Evolutionary conservation across 2,888 invertebrate genomes (phyloP), one percentile per base, ranked within the genome.

Genomic region (Coelinius sp.): DNA sequence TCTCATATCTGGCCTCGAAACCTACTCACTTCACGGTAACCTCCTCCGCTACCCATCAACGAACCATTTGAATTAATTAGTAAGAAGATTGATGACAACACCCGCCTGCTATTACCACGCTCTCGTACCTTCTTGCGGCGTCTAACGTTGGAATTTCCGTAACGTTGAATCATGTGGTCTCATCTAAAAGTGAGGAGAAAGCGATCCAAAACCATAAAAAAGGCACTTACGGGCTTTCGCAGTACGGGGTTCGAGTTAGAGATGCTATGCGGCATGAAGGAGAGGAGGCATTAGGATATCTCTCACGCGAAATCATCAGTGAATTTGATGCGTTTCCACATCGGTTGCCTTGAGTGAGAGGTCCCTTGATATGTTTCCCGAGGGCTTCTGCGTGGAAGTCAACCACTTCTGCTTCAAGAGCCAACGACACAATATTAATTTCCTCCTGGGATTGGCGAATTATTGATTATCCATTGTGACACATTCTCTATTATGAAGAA

Each of bases 51-150:
- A 31, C 20, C 17, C 59, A 35, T 17, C 35, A 14, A 69, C 77
- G 79, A 79, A 81, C 79, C 77, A 78, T 78, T 59, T 79, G 81
- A 80, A 82, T 82, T 81, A 81, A 83, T 83, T 80, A 81, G 80
- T 76, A 79, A 77, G 79, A 80, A 81, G 81, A 80, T 79, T 80
- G 81, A 81, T 82, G 81, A 80, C 77, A 77, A 77, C 68, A 77
- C 73, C 68, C 70, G 69, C 71, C 72, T 59, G 69, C 68, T 71
- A 63, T 63, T 65, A 53, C 49, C 25, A 17, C 49, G n/a, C 59
- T 66, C 27, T 35, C 59, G 24, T 35, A 20, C 49, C 31, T 38
- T 46, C 66, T 71, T 59, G 31, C 46, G 27, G 24, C 38, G 31
- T 38, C 24, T 68, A 44, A 25, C 46, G 20, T 25, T 24, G 38